These are phyloP conservation scores for Diabrotica undecimpunctata DNA, from an alignment of 1,140 invertebrate genomes.

Conservation along the genomic window DNA sequence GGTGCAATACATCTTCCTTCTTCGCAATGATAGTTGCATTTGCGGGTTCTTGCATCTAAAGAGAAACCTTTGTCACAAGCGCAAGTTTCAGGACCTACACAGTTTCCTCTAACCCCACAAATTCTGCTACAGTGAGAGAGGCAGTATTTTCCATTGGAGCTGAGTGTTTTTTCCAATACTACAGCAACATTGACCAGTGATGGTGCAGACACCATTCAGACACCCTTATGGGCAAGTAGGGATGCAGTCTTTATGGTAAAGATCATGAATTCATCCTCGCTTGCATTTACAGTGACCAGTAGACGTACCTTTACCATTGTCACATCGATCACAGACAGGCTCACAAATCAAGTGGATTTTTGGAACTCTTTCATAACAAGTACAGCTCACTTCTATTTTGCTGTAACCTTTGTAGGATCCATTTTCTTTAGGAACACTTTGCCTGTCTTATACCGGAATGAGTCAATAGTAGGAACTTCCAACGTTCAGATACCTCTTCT, in stretches of 20 bases:
- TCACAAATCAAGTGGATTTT: slow-evolving; percentile 51
- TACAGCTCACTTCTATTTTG: slow-evolving; percentile 58
- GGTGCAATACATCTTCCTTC: slow-evolving; percentile 51
- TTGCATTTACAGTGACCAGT: slow-evolving; percentile 54
- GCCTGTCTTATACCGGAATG: too few species aligned
- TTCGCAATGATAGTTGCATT: slow-evolving; percentile 42
- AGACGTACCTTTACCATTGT: slow-evolving; percentile 48
- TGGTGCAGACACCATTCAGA: slow-evolving; percentile 58
- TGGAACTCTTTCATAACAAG: slow-evolving; percentile 57
- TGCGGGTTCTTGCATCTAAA: slow-evolving; percentile 29
- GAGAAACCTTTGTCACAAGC: slow-evolving; percentile 49
- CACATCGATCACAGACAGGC: slow-evolving; percentile 47
- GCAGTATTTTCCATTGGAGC: slow-evolving; percentile 39
- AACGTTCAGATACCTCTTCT: too few species aligned
- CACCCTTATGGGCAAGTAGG: slow-evolving; percentile 60
- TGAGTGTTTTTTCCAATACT: slow-evolving; percentile 36
- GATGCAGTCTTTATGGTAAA: slow-evolving; percentile 45
- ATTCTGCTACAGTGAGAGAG: slow-evolving; percentile 40
- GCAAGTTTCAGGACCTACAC: slow-evolving; percentile 51
- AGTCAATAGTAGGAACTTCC: too few species aligned
- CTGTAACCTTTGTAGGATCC: slow-evolving; percentile 57
- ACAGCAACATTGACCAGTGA: slow-evolving; percentile 42
- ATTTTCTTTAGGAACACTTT: too few species aligned
- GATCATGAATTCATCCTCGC: slow-evolving; percentile 55
- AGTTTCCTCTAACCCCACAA: slow-evolving; percentile 48